Conservation (phyloP, 2,797 vertebrate species). For the Limnodromus scolopaceus region DNA sequence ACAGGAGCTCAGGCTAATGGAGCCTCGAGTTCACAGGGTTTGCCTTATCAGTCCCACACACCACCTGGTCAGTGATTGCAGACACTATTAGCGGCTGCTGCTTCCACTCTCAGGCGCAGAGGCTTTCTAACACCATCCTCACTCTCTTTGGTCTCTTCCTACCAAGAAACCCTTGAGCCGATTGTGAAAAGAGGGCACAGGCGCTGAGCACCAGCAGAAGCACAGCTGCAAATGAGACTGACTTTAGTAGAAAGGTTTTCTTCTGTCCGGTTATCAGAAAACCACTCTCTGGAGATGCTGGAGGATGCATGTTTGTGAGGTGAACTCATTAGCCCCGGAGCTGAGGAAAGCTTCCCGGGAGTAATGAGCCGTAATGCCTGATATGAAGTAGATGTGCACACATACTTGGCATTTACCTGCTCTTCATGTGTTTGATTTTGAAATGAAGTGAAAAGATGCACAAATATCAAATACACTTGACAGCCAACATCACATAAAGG, state of each 20-base stretch:
- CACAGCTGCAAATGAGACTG: neutral
- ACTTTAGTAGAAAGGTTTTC: neutral
- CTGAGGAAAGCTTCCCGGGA: neutral
- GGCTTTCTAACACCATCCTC: neutral
- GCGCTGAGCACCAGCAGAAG: neutral
- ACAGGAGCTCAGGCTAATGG: neutral
- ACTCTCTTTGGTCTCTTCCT: neutral
- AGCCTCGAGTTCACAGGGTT: neutral
- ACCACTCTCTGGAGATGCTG: neutral
- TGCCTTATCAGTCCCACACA: neutral
- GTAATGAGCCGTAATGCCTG: conserved; percentile 23
- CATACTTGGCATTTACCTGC: neutral
- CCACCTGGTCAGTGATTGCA: neutral
- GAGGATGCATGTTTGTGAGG: neutral
- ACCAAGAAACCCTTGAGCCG: neutral
- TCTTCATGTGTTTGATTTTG: conserved; percentile 31
- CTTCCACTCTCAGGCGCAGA: neutral
- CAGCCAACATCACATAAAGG: neutral
- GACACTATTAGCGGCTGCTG: neutral
- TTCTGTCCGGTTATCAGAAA: neutral
- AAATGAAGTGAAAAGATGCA: conserved; percentile 33
- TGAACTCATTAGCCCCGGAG: conserved; percentile 8
- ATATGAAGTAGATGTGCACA: conserved; percentile 24
- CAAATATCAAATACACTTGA: neutral
- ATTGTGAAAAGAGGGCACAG: neutral